Conservation (phyloP, 2,888 invertebrate genomes). For the Cantharis rustica region DNA sequence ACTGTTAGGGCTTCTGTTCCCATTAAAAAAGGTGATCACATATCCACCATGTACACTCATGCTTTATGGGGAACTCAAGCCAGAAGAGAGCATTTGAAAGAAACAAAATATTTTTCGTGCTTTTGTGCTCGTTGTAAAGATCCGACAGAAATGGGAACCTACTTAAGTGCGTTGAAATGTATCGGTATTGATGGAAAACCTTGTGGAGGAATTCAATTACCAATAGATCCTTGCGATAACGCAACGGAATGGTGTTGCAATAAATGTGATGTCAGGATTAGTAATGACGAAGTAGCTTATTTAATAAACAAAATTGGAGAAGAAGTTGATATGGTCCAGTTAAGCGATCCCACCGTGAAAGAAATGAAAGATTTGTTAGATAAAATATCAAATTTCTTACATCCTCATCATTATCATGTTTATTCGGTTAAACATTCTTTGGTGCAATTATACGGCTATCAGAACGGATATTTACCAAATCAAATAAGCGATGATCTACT, state of each 20-base stretch:
- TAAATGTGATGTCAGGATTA: conserved; percentile 69
- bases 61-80: conserved; percentile 86
- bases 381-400: conserved; percentile 75
- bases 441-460: conserved; percentile 78
- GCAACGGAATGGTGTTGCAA: conserved; percentile 79
- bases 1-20: conserved; percentile 69
- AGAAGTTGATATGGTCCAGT: conserved; percentile 71
- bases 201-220: conserved; percentile 67
- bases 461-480: conserved; percentile 62
- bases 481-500: conserved; percentile 64
- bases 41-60: conserved; percentile 86
- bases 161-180: conserved; percentile 73
- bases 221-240: conserved; percentile 71
- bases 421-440: conserved; percentile 82
- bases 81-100: conserved; percentile 75
- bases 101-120: conserved; percentile 81
- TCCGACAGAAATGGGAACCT: conserved; percentile 79
- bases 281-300: conserved; percentile 68
- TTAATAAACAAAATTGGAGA: conserved; percentile 74
- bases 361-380: conserved; percentile 68
- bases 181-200: conserved; percentile 57
- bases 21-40: conserved; percentile 72
- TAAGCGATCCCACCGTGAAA: conserved; percentile 64
- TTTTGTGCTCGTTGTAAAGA: conserved; percentile 75
- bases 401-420: conserved; percentile 83